Conservation (phyloP, 2,888 invertebrate genomes). For the Napeogenes inachia region DNA sequence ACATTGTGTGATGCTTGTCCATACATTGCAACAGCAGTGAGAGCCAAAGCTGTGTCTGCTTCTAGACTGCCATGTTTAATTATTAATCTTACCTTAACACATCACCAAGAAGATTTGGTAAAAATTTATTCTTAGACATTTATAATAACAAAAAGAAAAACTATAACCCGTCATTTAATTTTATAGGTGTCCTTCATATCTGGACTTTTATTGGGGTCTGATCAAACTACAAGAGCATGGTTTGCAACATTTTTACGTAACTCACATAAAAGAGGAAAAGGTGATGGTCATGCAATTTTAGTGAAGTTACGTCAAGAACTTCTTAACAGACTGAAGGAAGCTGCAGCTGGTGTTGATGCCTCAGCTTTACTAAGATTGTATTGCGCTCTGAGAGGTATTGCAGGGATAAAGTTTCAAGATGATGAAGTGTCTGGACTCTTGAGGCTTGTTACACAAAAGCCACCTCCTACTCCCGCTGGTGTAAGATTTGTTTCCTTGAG, state of each 20-base stretch:
- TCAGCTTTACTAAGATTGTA: conserved; percentile 93
- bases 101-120: conserved; percentile 79
- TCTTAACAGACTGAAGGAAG: conserved; percentile 82
- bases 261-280: conserved; percentile 87
- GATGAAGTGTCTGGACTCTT: conserved; percentile 92
- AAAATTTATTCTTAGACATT: conserved; percentile 17
- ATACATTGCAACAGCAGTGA: conserved; percentile 87
- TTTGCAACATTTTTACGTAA: conserved; percentile 94
- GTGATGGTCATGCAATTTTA: conserved; percentile 83
- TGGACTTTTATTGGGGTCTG: conserved; percentile 92
- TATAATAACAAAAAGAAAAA: neutral
- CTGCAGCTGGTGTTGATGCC: conserved; percentile 86
- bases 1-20: conserved; percentile 94
- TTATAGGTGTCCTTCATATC: conserved; percentile 88
- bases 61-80: conserved; percentile 94
- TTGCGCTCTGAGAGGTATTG: conserved; percentile 94
- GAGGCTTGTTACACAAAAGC: conserved; percentile 90
- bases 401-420: conserved; percentile 93
- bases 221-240: conserved; percentile 93
- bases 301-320: conserved; percentile 86
- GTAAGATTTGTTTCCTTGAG: conserved; percentile 95
- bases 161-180: conserved; percentile 25
- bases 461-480: conserved; percentile 93
- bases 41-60: conserved; percentile 92
- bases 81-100: conserved; percentile 86